phyloP scores from a whole-genome alignment of 2,113 vertebrate species.

The Vombatus ursinus region DNA sequence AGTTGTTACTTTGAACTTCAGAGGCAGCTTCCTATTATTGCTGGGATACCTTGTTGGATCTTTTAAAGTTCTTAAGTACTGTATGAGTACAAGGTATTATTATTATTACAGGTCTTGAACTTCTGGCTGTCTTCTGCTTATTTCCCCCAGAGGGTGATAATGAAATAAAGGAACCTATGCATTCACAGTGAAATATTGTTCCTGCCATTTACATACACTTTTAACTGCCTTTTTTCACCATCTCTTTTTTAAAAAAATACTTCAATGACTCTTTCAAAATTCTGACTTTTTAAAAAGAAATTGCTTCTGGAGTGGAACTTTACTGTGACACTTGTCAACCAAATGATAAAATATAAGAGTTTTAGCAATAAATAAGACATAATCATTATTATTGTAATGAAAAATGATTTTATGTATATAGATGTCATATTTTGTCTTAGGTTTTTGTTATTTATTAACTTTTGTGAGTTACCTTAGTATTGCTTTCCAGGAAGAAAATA shows the following conservation, averaged over 20 bases:
- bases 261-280: conserved; percentile 19
- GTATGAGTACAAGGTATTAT: neutral
- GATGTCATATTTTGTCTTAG: neutral
- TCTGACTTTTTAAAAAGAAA: conserved; percentile 23
- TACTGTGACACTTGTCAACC: neutral
- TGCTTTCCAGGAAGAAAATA: conserved; percentile 27
- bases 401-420: neutral
- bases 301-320: conserved; percentile 8
- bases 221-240: neutral
- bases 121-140: neutral
- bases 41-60: neutral
- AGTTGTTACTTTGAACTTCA: conserved; percentile 23
- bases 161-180: neutral
- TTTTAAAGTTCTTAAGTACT: neutral
- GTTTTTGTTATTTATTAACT: conserved; percentile 14
- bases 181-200: conserved; percentile 8
- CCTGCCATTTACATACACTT: neutral
- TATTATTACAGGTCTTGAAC: neutral
- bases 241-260: conserved; percentile 37
- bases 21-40: neutral
- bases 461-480: neutral
- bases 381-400: conserved; percentile 8
- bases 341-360: conserved; percentile 23
- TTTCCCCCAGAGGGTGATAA: neutral
- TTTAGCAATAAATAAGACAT: conserved; percentile 4